Base-by-base conservation (phyloP, 1,140 invertebrate genomes). In the Drosophila baimaii region DNA sequence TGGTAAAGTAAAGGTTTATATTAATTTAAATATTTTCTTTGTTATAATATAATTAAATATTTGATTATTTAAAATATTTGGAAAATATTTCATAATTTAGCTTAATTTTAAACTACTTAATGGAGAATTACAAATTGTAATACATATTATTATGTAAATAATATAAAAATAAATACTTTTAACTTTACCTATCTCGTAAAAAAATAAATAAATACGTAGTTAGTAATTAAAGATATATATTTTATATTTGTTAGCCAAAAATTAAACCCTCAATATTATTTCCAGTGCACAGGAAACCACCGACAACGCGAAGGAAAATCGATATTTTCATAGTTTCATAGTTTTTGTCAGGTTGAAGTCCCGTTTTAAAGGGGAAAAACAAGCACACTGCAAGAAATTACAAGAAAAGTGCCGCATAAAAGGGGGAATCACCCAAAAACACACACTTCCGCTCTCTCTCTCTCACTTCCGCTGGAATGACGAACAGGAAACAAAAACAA, bases 401-500 rank as follows among this genome's bases (percentile, higher is more conserved):
- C n/a, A n/a, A 65, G 65, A 27, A 46, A 35, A 19, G 37, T 29
- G 23, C 15, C 2, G 15, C n/a, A 17, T 6, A 31, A 23, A 55
- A 33, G 17, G 61, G 57, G 63, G 51, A 77, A 66, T 79, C 55
- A 72, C 62, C 43, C 15, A 13, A 59, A 68, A 5, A 35, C 57
- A 46, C 63, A 33, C 62, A 33, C 17, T 7, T 29, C 27, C 2
- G 3, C 8, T 10, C 25, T 2, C 25, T 19, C n/a, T 10, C 19
- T 29, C 3, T n/a, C n/a, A n/a, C n/a, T n/a, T n/a, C n/a, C n/a
- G n/a, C n/a, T n/a, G n/a, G n/a, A n/a, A n/a, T 10, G 8, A 2
- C 39, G 43, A 57, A 70, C 31, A 13, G n/a, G 33, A 57, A 57
- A 58, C 33, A 17, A 71, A 71, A 72, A 71, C 65, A 71, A 71